These are phyloP conservation scores for Acipenser ruthenus DNA, from an alignment of 2,797 vertebrate species.

Conservation along the genomic window DNA sequence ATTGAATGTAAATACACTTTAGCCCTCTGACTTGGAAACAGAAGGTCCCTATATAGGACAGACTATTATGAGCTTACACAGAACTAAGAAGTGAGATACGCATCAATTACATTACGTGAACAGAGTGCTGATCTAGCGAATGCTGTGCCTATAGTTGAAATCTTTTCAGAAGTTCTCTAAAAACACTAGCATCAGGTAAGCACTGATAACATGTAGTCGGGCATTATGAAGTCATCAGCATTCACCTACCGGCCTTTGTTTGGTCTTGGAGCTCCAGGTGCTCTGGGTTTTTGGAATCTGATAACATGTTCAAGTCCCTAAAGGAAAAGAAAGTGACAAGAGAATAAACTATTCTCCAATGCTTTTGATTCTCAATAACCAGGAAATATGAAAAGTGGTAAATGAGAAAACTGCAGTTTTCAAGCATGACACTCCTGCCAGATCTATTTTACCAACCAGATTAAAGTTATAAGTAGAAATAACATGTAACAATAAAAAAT, in stretches of 20 bases:
- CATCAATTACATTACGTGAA: too few species aligned
- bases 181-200: not conserved
- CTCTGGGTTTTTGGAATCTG: conserved; percentile 81
- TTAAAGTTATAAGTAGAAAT: too few species aligned
- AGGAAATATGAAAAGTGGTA: conserved; percentile 8
- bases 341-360: conserved; percentile 34
- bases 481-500: too few species aligned
- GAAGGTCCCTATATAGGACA: too few species aligned
- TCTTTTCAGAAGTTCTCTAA: conserved; percentile 2
- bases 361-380: conserved; percentile 16
- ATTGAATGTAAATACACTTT: too few species aligned
- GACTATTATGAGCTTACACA: too few species aligned
- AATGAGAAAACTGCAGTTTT: conserved; percentile 40
- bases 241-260: conserved; percentile 74
- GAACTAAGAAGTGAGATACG: too few species aligned
- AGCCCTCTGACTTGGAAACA: too few species aligned
- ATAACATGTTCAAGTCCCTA: conserved; percentile 95
- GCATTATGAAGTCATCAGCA: conserved; percentile 7
- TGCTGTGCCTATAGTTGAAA: not conserved
- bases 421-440: conserved; percentile 36
- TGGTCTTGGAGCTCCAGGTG: conserved; percentile 83
- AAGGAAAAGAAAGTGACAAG: conserved; percentile 37
- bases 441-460: too few species aligned
- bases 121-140: too few species aligned
- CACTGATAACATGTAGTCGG: not conserved